Percentiles rank a stretch among this genome's conserved stretches.
Conservation (phyloP, 1,140 invertebrate species). For the Lycorma delicatula region DNA sequence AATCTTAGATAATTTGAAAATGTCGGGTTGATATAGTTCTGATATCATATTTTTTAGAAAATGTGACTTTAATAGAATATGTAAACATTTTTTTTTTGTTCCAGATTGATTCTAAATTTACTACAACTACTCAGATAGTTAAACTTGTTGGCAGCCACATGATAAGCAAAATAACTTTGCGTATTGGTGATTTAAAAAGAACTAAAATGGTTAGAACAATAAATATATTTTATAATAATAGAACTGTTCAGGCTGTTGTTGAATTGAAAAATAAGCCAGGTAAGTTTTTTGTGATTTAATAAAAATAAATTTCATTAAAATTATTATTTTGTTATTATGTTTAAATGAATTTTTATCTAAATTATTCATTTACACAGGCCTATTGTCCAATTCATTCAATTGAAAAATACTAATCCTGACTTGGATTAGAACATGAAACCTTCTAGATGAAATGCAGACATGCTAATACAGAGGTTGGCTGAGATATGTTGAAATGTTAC, state of each 20-base stretch:
- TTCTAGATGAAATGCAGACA: too few relatives aligned
- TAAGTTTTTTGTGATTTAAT: slow-evolving; percentile 12
- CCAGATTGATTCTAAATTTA: slow-evolving; percentile 89
- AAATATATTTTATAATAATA: slow-evolving; percentile 95
- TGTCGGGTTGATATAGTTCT: too few relatives aligned
- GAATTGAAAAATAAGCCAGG: slow-evolving; percentile 92
- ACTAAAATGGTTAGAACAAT: slow-evolving; percentile 96
- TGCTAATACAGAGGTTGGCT: too few relatives aligned
- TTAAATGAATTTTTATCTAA: too few relatives aligned
- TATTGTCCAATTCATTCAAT: too few relatives aligned
- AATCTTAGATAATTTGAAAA: too few relatives aligned
- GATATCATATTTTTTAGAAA: too few relatives aligned
- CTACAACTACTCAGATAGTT: slow-evolving; percentile 94
- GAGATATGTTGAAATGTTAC: too few relatives aligned
- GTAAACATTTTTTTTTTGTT: slow-evolving; percentile 5
- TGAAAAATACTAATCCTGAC: too few relatives aligned
- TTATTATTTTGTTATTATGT: not conserved
- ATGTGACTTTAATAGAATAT: too few relatives aligned
- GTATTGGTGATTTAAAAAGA: slow-evolving; percentile 90
- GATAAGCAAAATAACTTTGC: slow-evolving; percentile 86
- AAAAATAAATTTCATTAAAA: not conserved
- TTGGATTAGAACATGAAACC: too few relatives aligned
- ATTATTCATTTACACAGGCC: too few relatives aligned
- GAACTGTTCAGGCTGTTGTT: slow-evolving; percentile 90
- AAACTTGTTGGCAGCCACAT: slow-evolving; percentile 91